Base-by-base conservation (phyloP, 2,113 vertebrate genomes). In the Centropristis striata region DNA sequence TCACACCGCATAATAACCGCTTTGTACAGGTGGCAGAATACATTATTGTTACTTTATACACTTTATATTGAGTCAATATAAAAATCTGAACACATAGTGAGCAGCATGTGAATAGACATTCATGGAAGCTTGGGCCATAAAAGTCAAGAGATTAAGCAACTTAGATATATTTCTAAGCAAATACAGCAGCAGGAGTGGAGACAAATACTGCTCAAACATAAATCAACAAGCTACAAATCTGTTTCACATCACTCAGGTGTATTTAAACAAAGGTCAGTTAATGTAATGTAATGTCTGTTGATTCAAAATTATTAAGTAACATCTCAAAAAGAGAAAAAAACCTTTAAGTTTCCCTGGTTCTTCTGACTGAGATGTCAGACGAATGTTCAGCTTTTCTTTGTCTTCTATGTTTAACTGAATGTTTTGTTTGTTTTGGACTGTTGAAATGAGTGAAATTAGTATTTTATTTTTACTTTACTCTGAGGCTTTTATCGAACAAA, bases 21-120 rank as follows among this genome's bases (percentile, higher is more conserved):
- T 86, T 87, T 90, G 87, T 86, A 46, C 44, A 73, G 41, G 54
- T 41, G 54, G 32, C 47, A 86, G 63, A 80, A 79, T 28, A 69
- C 23, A 65, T 51, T 58, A 53, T 47, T 61, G 25, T 49, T 32
- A 32, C 78, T 74, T 49, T 50, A 25, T 20, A 23, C 6, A 14
- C 63, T 68, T 59, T 42, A 50, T 61, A 65, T 55, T 41, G 47
- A 54, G 20, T 47, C 44, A 36, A 32, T 59, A 36, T 32, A 75
- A 69, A 84, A 69, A 50, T 28, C 44, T 61, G 49, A 3, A 76
- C 14, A 77, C 23, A 64, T 8, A 44, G 14, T 1, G 3, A 25
- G 5, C 20, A 44, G n/a, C 36, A 46, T 66, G 39, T 46, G 27
- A 55, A 36, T 9, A 25, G 49, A 41, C 63, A 39, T 10, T 20